Base-by-base conservation (phyloP, 2,113 vertebrate species). In the Podilymbus podiceps region DNA sequence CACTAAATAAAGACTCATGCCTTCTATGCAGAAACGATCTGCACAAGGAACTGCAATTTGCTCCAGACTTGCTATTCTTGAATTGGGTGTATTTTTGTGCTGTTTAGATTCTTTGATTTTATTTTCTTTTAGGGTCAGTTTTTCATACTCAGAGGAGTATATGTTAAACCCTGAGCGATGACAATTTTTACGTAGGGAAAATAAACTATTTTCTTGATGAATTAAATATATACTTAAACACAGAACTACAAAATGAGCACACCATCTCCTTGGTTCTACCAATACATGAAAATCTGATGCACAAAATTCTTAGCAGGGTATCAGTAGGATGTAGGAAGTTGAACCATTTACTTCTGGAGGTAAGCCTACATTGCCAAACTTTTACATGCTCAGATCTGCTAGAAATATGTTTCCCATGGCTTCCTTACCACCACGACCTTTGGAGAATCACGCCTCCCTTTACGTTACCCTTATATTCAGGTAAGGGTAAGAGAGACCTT, bases 251-350 rank as follows among this genome's bases (percentile, higher is more conserved):
- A 75, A 88, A 84, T 11, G 3, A 62, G 27, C 7, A n/a, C 33
- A 76, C 6, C 2, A 6, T 18, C 20, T 0, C 0, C 22, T 56
- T 63, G 15, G 3, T 74, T 89, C 33, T 58, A 50, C 11, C 20
- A 74, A 73, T 30, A 62, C 15, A 8, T 15, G 40, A 35, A 85
- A 53, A 82, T 19, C 6, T 59, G 18, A 24, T 63, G 31, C 17
- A 33, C 52, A 83, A 50, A 27, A 31, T 15, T 18, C 40, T 20
- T 50, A 50, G 20, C 12, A 58, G 17, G 20, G 12, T 44, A 11
- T 35, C 46, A 55, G 63, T 2, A 84, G n/a, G 50, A 62, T 15
- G 19, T 24, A 59, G 30, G 31, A 88, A 66, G n/a, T 10, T 22
- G 19, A 91, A 87, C 5, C 6, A 38, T 67, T 85, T 67, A 35